Conservation (phyloP, 2,888 invertebrate species). For the Tachina lurida region DNA sequence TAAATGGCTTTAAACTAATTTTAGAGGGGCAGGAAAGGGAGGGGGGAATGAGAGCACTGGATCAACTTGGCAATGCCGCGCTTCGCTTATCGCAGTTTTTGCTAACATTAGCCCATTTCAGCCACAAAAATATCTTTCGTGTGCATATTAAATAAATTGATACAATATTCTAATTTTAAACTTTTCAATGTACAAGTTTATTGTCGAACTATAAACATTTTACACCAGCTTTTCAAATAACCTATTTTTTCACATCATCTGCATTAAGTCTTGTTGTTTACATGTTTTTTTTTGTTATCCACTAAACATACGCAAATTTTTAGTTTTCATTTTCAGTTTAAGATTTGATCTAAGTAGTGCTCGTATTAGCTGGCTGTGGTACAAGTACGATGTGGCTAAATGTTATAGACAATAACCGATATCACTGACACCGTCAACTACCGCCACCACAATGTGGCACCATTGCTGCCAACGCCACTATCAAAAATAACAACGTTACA, state of each 20-base stretch:
- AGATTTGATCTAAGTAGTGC: constrained; percentile 22
- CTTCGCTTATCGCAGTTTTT: no score
- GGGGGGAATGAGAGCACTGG: no score
- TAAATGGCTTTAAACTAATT: no score
- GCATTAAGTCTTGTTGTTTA: not conserved
- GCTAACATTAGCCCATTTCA: no score
- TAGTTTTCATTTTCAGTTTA: constrained; percentile 14
- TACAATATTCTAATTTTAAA: no score
- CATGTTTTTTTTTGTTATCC: not conserved
- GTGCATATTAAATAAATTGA: no score
- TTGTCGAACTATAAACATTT: not conserved
- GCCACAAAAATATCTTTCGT: no score
- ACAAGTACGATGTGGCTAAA: constrained; percentile 58
- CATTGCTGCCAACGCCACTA: constrained; percentile 25
- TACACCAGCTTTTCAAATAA: constrained; percentile 13
- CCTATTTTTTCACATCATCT: not conserved
- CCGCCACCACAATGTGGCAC: constrained; percentile 25
- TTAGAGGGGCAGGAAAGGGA: no score
- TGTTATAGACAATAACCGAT: constrained; percentile 60
- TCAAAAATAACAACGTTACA: constrained; percentile 29
- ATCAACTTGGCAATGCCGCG: no score
- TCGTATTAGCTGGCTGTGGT: constrained; percentile 25
- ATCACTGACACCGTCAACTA: constrained; percentile 56
- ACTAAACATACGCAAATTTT: constrained; percentile 31
- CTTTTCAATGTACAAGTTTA: no score